Evolutionary conservation across 1,140 invertebrate genomes (phyloP).

Genomic region (Zeugodacus cucurbitae): DNA sequence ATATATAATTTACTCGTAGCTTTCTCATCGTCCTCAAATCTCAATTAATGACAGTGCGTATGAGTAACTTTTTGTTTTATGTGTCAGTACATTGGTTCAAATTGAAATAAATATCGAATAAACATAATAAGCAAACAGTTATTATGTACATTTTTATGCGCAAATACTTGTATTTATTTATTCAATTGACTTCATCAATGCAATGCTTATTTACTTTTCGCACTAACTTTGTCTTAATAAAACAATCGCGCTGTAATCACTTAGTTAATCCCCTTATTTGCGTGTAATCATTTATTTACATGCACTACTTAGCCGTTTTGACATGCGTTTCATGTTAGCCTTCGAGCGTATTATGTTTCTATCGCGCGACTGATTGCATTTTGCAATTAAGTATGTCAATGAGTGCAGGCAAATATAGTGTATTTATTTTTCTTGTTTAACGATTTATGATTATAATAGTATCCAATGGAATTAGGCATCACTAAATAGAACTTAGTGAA

Average conservation of each 20-base stretch:
- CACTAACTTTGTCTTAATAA: background rate
- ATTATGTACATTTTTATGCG: no score
- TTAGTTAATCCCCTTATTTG: background rate
- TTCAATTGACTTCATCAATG: no score
- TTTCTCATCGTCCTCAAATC: no score
- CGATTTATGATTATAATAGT: no score
- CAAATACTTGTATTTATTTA: no score
- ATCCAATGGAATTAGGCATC: no score
- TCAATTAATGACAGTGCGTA: background rate
- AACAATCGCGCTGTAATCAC: background rate
- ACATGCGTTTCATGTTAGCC: background rate
- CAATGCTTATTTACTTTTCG: background rate
- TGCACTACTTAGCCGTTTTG: background rate
- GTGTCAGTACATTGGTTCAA: no score
- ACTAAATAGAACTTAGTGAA: no score
- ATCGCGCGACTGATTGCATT: background rate
- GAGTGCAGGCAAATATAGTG: background rate
- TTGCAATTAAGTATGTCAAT: background rate
- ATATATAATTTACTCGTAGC: no score
- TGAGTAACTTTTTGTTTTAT: background rate
- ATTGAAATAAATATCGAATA: no score
- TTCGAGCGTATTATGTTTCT: background rate
- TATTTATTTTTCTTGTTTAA: background rate
- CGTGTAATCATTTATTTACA: background rate
- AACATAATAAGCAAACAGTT: no score